Percentiles rank a stretch among this genome's conserved stretches.
Evolutionary conservation across 2,888 invertebrate species (phyloP).

Genomic region (Orthosia gracilis): DNA sequence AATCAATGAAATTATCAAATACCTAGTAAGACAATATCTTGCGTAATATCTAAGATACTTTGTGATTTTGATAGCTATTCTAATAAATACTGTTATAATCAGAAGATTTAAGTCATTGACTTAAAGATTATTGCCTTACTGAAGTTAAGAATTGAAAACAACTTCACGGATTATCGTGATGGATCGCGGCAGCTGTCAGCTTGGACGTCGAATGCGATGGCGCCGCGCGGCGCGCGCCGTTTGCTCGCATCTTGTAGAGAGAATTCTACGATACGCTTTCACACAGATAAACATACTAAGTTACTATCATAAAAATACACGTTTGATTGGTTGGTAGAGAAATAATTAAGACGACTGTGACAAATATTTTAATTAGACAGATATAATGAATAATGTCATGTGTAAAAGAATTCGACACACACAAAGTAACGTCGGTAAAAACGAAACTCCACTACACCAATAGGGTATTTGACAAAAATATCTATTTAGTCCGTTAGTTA

Average conservation of each 20-base stretch:
- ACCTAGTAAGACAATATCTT: no score
- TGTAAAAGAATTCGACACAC: neutral
- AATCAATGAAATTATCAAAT: no score
- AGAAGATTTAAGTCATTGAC: no score
- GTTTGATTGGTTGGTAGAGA: neutral
- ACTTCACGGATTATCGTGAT: constrained; percentile 37
- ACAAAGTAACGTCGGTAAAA: neutral
- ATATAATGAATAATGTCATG: no score
- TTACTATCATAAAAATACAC: constrained; percentile 1
- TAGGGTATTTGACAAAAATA: no score
- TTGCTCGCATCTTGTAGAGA: neutral
- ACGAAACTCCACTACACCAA: no score
- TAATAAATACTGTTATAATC: neutral
- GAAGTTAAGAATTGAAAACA: constrained; percentile 1
- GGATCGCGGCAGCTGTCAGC: constrained; percentile 44
- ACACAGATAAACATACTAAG: neutral
- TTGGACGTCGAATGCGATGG: constrained; percentile 30
- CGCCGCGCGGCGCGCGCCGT: constrained; percentile 5
- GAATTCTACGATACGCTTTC: constrained; percentile 25
- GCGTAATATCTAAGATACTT: neutral
- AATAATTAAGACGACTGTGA: neutral
- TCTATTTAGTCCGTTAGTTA: no score
- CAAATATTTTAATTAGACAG: neutral
- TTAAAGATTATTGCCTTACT: constrained; percentile 7
- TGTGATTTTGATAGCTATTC: neutral